Conservation (phyloP, 2,888 invertebrate genomes). For the Hyppa rectilinea region DNA sequence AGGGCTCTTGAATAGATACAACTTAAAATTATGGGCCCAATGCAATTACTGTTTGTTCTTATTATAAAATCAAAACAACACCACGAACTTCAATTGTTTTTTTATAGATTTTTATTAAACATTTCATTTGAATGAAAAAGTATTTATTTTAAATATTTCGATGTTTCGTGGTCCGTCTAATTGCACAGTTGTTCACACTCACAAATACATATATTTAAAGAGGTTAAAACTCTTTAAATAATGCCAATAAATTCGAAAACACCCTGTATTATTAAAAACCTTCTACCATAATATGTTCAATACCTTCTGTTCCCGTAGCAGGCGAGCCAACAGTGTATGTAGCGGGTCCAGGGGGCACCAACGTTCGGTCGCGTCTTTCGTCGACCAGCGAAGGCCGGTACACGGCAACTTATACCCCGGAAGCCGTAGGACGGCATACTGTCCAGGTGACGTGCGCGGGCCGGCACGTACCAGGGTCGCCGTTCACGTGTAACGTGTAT, state of each 20-base stretch:
- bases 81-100: no score
- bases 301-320: conserved; percentile 73
- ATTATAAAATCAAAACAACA: no score
- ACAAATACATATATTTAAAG: no score
- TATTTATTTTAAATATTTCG: no score
- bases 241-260: not conserved
- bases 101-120: no score
- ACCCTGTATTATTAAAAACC: not conserved
- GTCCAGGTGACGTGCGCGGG: conserved; percentile 95
- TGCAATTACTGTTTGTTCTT: no score
- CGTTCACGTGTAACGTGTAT: conserved; percentile 98
- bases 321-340: conserved; percentile 93
- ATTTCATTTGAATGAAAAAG: no score
- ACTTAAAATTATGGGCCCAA: no score
- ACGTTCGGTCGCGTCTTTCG: conserved; percentile 93
- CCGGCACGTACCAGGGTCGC: conserved; percentile 96
- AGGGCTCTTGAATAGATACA: no score
- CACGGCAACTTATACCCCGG: conserved; percentile 95
- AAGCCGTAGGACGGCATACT: conserved; percentile 96
- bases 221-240: no score
- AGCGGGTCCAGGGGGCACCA: conserved; percentile 96
- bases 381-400: conserved; percentile 92
- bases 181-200: no score
- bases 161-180: no score
- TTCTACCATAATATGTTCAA: not conserved